Conservation (phyloP, 2,113 vertebrate genomes). For the Oryzias melastigma region DNA sequence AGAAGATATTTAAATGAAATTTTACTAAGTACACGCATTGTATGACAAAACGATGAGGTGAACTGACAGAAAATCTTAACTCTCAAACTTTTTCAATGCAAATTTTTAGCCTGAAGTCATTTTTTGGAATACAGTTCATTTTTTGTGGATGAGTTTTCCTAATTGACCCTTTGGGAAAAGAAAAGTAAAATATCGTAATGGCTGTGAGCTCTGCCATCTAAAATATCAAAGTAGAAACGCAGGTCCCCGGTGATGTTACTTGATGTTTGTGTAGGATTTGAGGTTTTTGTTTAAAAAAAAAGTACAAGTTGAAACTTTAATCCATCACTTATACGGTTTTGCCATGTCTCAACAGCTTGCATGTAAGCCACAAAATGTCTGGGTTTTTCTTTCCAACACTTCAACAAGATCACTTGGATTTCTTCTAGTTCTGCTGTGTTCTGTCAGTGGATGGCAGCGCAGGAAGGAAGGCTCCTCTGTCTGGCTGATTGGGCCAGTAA, state of each 20-base stretch:
- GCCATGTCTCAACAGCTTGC: slow-evolving; percentile 24
- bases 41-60: too few species aligned
- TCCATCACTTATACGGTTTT: slow-evolving; percentile 27
- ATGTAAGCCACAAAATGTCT: slow-evolving; percentile 33
- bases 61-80: too few species aligned
- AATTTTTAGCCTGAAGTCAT: not conserved
- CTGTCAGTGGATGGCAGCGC: slow-evolving; percentile 31
- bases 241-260: not conserved
- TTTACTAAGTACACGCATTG: not conserved
- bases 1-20: too few species aligned
- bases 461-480: slow-evolving; percentile 36
- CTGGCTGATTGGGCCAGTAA: slow-evolving; percentile 33
- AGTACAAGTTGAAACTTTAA: slow-evolving; percentile 5
- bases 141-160: not conserved
- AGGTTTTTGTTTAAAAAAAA: too few species aligned
- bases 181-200: not conserved
- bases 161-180: not conserved
- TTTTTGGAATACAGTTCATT: not conserved
- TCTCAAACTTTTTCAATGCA: too few species aligned
- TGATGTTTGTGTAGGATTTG: too few species aligned
- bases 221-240: not conserved
- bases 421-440: slow-evolving; percentile 22
- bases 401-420: slow-evolving; percentile 46
- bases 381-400: slow-evolving; percentile 24
- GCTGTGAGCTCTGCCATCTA: not conserved